phyloP scores from a whole-genome alignment of 2,888 invertebrate genomes.

The Clostera curtula region DNA sequence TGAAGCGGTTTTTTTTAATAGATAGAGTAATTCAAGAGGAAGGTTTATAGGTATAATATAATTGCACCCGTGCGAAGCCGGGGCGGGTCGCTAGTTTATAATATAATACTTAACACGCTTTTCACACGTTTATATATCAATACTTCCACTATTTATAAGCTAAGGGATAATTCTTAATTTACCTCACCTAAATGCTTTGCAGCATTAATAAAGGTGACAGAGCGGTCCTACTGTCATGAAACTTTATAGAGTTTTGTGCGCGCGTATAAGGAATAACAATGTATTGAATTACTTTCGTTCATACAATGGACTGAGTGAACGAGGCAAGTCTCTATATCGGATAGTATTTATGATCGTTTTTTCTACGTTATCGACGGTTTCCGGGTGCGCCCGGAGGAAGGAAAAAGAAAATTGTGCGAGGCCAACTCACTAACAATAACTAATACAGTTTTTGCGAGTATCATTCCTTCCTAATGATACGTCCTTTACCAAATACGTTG shows the following conservation, averaged over 20 bases:
- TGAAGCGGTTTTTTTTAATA: no score
- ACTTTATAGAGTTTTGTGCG: conserved; percentile 28
- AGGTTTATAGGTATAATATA: no score
- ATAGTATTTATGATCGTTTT: conserved; percentile 21
- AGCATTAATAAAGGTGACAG: conserved; percentile 26
- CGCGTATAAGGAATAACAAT: conserved; percentile 30
- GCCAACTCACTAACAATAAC: conserved; percentile 11
- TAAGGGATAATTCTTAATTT: conserved; percentile 44
- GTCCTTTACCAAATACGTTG: background rate
- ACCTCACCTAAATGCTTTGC: conserved; percentile 26
- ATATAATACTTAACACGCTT: conserved; percentile 27
- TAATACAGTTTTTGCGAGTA: background rate
- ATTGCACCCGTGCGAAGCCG: no score
- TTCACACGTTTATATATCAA: conserved; percentile 31
- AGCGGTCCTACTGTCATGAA: conserved; percentile 27
- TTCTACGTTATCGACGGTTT: conserved; percentile 18
- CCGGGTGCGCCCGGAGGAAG: conserved; percentile 8
- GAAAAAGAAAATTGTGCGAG: conserved; percentile 13
- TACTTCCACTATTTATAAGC: conserved; percentile 41
- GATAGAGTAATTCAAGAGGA: no score
- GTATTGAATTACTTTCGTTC: conserved; percentile 24
- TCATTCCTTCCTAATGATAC: background rate
- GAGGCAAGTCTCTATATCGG: conserved; percentile 15
- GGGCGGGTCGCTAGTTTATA: no score
- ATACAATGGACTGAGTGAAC: conserved; percentile 21